Evolutionary conservation across 2,113 vertebrate genomes (phyloP).

Genomic region (Caretta caretta): DNA sequence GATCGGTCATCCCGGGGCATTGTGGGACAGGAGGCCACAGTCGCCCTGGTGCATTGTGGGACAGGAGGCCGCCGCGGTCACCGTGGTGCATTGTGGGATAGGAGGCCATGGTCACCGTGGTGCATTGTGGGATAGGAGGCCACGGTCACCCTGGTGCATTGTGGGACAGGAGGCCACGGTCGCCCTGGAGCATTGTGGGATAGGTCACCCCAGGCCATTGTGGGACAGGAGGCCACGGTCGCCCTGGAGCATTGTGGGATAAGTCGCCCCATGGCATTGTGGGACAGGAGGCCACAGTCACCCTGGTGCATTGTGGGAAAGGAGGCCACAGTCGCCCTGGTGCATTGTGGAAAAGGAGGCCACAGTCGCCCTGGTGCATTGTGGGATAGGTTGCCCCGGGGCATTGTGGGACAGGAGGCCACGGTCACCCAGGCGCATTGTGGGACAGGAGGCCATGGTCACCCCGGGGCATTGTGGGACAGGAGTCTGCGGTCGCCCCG

Average conservation of each 20-base stretch:
- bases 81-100: no score
- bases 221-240: no score
- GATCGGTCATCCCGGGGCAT: no score
- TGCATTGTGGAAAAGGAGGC: no score
- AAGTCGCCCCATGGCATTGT: neutral
- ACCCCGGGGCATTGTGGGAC: neutral
- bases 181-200: neutral
- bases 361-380: neutral
- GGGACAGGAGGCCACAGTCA: neutral
- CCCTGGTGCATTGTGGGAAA: neutral
- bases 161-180: no score
- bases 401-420: neutral
- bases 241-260: no score
- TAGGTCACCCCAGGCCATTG: neutral
- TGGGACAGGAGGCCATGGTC: neutral
- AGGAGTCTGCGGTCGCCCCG: neutral
- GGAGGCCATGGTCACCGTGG: no score
- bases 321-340: no score
- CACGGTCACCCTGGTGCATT: no score
- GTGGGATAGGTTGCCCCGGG: neutral
- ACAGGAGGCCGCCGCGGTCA: no score
- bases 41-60: neutral
- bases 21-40: neutral
- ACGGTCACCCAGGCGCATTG: neutral
- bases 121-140: neutral